These are phyloP conservation scores for Trididemnum clinides DNA, from an alignment of 23 tunicate species.

Conservation along the genomic window DNA sequence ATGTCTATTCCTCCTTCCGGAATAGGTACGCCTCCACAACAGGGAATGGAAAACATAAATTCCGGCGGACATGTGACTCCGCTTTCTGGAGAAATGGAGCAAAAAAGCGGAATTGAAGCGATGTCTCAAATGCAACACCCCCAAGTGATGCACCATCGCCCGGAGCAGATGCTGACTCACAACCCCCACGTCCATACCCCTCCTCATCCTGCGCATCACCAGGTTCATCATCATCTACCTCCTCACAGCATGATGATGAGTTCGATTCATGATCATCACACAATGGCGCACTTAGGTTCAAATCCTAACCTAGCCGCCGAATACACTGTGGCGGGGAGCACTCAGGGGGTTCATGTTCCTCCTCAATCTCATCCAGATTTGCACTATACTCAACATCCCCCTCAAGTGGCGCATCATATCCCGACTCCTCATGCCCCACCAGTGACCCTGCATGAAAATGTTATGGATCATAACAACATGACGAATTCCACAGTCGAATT, in stretches of 20 bases:
- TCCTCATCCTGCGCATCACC: slow-evolving; percentile 72
- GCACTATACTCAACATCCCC: slow-evolving; percentile 64
- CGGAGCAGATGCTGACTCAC: slow-evolving; percentile 55
- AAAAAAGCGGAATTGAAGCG: slow-evolving; percentile 65
- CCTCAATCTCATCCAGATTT: slow-evolving; percentile 49
- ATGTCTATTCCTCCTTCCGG: slow-evolving; percentile 71
- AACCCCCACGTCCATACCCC: slow-evolving; percentile 81
- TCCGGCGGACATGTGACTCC: slow-evolving; percentile 64
- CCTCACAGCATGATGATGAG: slow-evolving; percentile 94
- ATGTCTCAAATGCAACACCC: slow-evolving; percentile 44
- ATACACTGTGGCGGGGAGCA: slow-evolving; percentile 74
- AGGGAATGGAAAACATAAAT: slow-evolving; percentile 53
- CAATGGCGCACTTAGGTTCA: slow-evolving; percentile 43
- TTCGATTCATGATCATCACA: slow-evolving; percentile 47
- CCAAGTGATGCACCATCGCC: slow-evolving; percentile 52
- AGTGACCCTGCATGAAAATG: background rate
- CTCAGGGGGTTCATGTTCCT: slow-evolving; percentile 36
- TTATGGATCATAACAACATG: background rate
- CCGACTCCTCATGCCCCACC: background rate
- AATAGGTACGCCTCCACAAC: slow-evolving; percentile 79
- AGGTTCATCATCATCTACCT: slow-evolving; percentile 50
- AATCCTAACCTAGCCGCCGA: slow-evolving; percentile 53
- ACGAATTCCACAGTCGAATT: background rate
- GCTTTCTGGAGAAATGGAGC: slow-evolving; percentile 60
- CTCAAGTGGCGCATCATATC: slow-evolving; percentile 39